Evolutionary conservation across 1,140 invertebrate genomes (phyloP), one percentile per base, ranked within the genome.

Genomic region (Heliothis subflexa): DNA sequence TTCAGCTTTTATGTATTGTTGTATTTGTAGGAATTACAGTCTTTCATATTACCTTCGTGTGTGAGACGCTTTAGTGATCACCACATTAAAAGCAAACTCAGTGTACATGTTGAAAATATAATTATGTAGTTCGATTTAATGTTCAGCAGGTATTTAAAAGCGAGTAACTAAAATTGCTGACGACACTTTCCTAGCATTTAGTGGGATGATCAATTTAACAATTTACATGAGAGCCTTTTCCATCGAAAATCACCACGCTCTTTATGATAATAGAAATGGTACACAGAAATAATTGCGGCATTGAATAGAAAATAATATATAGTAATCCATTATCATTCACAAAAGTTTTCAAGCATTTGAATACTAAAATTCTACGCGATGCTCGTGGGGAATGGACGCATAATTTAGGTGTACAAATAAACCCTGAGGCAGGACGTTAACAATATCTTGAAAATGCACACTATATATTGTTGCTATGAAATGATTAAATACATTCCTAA

Each of bases 151-250:
- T 50, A 18, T 68, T 50, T 68, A 45, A 21, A 70, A 18, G 52
- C 59, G 62, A 62, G 33, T 47, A 1, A 47, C 16, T 21, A 73
- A 59, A 61, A 78, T 47, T 62, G 57, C 33, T 25, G 21, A 61
- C 50, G 64, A 59, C 45, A 57, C 61, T 62, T 66, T 75, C 79
- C 77, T 71, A 81, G 52, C 70, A 12, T 81, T 78, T 79, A 81
- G 81, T 62, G 50, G 59, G 79, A 81, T 90, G 88, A 86, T 86
- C 87, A 86, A 79, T 81, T 82, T 84, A 84, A 86, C 82, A 84
- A 81, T 62, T 81, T 86, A 91, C 81, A 89, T 84, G 89, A 91
- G 88, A 89, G 88, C 88, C 85, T 87, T 85, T 81, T 85, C 82
- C 81, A 85, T 81, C 77, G 76, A 78, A 83, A 83, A 83, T 84